Percentiles rank a stretch among this genome's conserved stretches.
Conservation (phyloP, 1,140 invertebrate genomes). For the Apis cerana region DNA sequence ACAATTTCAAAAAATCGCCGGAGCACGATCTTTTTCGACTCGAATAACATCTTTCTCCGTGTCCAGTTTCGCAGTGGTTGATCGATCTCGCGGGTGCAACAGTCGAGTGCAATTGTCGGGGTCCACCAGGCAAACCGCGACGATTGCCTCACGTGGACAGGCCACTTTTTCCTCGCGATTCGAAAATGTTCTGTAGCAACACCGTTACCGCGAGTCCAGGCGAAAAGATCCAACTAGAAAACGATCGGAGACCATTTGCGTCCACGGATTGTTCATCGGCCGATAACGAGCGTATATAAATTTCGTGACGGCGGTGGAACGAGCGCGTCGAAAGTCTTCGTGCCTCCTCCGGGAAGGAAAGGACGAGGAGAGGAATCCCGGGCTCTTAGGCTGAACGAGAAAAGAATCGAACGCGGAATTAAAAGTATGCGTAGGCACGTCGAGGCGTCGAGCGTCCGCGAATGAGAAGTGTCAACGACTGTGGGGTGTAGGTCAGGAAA, state of each 20-base stretch:
- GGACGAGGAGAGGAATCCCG: no score
- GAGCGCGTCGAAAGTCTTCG: not conserved
- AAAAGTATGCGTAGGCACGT: slow-evolving; percentile 46
- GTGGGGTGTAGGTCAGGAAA: slow-evolving; percentile 77
- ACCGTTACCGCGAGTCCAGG: slow-evolving; percentile 18
- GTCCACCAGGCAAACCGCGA: slow-evolving; percentile 56
- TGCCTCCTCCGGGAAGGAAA: no score
- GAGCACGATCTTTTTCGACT: no score
- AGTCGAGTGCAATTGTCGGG: slow-evolving; percentile 49
- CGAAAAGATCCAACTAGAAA: slow-evolving; percentile 34
- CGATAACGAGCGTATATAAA: not conserved
- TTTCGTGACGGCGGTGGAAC: not conserved
- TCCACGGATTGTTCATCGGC: not conserved
- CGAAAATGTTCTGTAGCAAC: slow-evolving; percentile 54
- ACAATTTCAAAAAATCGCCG: no score
- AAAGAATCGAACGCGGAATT: slow-evolving; percentile 63
- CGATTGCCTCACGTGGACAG: slow-evolving; percentile 49
- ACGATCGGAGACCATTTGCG: not conserved
- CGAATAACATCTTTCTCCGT: no score
- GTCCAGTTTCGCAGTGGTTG: not conserved
- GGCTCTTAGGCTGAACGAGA: slow-evolving; percentile 35
- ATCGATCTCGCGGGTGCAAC: slow-evolving; percentile 35
- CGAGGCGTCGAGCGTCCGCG: slow-evolving; percentile 52
- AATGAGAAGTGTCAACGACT: slow-evolving; percentile 76
- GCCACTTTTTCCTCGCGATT: slow-evolving; percentile 57